A percentile compares a stretch with the other conserved stretches of the same genome.
Conservation (phyloP, 2,888 invertebrate genomes). For the Ochropleura leucogaster region DNA sequence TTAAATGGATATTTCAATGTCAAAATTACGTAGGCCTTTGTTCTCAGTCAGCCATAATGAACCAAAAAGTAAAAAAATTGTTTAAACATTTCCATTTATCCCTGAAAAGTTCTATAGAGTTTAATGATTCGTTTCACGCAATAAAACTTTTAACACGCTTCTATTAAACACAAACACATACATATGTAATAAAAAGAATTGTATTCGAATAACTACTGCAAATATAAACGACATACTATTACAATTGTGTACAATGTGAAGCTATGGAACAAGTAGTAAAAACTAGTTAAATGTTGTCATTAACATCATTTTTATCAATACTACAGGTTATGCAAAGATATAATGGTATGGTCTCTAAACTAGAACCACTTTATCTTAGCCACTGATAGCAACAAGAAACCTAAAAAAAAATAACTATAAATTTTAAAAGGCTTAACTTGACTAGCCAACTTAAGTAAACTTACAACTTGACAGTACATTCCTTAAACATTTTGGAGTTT, state of each 20-base stretch:
- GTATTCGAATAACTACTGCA: neutral
- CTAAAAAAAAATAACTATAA: neutral
- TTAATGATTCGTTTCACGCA: constrained; percentile 7
- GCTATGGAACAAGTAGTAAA: constrained; percentile 12
- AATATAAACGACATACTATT: constrained; percentile 5
- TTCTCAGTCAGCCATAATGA: constrained; percentile 53
- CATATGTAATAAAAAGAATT: constrained; percentile 5
- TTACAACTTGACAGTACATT: constrained; percentile 27
- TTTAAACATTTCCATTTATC: constrained; percentile 2
- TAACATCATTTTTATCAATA: constrained; percentile 26
- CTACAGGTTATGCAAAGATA: neutral
- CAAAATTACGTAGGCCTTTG: constrained; percentile 56
- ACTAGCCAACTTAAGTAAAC: neutral
- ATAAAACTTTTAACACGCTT: neutral
- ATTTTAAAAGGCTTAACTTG: neutral
- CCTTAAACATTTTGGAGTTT: constrained; percentile 25
- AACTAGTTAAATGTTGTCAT: neutral
- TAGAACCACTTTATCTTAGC: neutral
- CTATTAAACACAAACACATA: constrained; percentile 9
- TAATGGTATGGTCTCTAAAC: neutral
- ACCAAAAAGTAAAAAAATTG: neutral
- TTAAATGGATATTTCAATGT: constrained; percentile 62
- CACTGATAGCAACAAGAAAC: neutral
- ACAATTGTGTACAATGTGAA: constrained; percentile 5
- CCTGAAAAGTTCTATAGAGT: neutral